Conservation (phyloP, 2,113 vertebrate species). For the Bufo gargarizans region DNA sequence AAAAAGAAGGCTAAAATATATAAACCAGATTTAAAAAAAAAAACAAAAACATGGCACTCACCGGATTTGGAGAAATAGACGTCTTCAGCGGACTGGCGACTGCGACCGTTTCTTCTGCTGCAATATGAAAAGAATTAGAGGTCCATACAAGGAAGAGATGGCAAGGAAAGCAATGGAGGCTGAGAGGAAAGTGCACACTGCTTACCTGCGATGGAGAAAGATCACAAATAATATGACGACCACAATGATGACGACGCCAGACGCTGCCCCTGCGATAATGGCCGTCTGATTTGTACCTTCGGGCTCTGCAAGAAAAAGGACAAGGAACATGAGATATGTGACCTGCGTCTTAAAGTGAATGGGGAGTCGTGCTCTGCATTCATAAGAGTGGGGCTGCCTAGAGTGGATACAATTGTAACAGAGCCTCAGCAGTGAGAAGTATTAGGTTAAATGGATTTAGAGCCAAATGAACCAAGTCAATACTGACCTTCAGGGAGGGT, state of each 20-base stretch:
- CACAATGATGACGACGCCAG: slow-evolving; percentile 70
- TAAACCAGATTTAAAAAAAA: background rate
- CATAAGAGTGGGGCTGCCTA: background rate
- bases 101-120: slow-evolving; percentile 78
- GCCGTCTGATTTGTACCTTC: slow-evolving; percentile 72
- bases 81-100: slow-evolving; percentile 84
- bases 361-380: background rate
- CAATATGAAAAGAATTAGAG: slow-evolving; percentile 3
- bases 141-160: background rate
- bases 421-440: background rate
- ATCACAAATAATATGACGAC: slow-evolving; percentile 71
- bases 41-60: slow-evolving; percentile 75
- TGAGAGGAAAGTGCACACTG: background rate
- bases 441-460: no score
- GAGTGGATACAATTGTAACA: background rate
- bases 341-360: background rate
- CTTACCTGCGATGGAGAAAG: slow-evolving; percentile 80
- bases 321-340: background rate
- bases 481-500: slow-evolving; percentile 71
- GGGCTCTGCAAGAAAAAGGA: background rate
- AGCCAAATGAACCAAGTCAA: no score
- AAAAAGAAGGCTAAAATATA: no score
- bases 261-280: slow-evolving; percentile 67
- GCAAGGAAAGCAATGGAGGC: no score
- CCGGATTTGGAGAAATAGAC: slow-evolving; percentile 93